Evolutionary conservation across 1,140 invertebrate genomes (phyloP).

Genomic region (Drosophila sulfurigaster): DNA sequence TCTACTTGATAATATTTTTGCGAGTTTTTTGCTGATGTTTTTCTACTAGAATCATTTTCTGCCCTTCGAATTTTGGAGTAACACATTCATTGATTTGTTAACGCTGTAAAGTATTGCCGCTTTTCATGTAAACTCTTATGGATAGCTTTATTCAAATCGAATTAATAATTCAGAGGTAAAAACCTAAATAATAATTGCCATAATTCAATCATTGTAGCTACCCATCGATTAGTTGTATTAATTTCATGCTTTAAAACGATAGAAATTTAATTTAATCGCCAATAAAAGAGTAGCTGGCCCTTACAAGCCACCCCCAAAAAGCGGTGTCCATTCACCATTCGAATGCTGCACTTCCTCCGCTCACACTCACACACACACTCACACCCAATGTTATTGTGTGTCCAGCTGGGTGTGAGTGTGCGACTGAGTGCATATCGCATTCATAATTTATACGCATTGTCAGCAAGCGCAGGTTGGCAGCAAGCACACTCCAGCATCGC

Average conservation of each 20-base stretch:
- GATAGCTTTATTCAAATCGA: too few relatives aligned
- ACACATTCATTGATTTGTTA: too few relatives aligned
- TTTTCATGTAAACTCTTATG: too few relatives aligned
- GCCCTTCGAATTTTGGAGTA: too few relatives aligned
- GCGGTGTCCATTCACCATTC: not conserved
- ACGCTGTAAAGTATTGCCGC: too few relatives aligned
- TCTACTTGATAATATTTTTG: too few relatives aligned
- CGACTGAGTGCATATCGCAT: conserved; percentile 71
- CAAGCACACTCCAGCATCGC: conserved; percentile 32
- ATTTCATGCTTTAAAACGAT: conserved; percentile 1
- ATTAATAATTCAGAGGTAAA: too few relatives aligned
- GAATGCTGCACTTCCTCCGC: conserved; percentile 14
- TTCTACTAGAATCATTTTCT: too few relatives aligned
- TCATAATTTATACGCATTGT: conserved; percentile 81
- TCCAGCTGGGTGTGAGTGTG: conserved; percentile 20
- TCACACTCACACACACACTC: not conserved
- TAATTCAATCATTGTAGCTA: too few relatives aligned
- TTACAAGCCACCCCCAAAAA: too few relatives aligned
- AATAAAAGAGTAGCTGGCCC: not conserved
- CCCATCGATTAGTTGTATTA: not conserved
- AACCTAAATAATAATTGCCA: too few relatives aligned
- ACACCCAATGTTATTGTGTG: conserved; percentile 6
- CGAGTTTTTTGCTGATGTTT: too few relatives aligned
- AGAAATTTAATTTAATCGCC: conserved; percentile 21
- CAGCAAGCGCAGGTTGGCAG: conserved; percentile 70